phyloP scores from a whole-genome alignment of 2,113 vertebrate genomes.

The Anseranas semipalmata region DNA sequence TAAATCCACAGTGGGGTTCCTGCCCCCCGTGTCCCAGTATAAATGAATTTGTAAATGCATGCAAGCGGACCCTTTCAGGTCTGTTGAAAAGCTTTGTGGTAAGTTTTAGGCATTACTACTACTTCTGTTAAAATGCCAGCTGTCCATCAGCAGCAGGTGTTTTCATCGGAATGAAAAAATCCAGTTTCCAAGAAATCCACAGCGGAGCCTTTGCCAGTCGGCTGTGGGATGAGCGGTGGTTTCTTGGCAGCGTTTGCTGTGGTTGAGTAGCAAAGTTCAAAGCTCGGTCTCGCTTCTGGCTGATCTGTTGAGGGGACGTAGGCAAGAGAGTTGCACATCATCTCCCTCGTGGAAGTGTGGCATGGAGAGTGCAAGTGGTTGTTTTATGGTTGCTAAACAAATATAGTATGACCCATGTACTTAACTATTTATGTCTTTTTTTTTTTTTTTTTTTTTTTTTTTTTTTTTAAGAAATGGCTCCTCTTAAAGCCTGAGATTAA shows the following conservation, averaged over 20 bases:
- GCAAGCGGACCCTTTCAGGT: background rate
- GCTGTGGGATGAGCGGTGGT: accelerated
- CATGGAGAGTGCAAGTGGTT: background rate
- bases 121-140: background rate
- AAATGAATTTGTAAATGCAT: background rate
- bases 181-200: background rate
- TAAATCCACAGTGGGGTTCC: background rate
- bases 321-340: accelerated
- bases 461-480: background rate
- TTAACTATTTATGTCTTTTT: background rate
- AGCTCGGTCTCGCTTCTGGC: background rate
- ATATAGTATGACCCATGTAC: background rate
- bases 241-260: background rate
- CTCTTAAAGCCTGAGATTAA: slow-evolving; percentile 10
- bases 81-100: background rate
- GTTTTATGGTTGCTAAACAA: background rate
- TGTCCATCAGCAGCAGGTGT: background rate
- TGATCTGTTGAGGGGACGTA: background rate
- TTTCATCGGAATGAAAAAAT: background rate
- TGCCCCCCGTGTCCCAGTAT: accelerated
- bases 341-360: background rate
- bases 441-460: background rate
- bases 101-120: background rate
- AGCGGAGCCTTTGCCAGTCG: accelerated
- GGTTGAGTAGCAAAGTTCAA: background rate